Evolutionary conservation across 2,797 vertebrate genomes (phyloP).

Genomic region (Hybognathus amarus): DNA sequence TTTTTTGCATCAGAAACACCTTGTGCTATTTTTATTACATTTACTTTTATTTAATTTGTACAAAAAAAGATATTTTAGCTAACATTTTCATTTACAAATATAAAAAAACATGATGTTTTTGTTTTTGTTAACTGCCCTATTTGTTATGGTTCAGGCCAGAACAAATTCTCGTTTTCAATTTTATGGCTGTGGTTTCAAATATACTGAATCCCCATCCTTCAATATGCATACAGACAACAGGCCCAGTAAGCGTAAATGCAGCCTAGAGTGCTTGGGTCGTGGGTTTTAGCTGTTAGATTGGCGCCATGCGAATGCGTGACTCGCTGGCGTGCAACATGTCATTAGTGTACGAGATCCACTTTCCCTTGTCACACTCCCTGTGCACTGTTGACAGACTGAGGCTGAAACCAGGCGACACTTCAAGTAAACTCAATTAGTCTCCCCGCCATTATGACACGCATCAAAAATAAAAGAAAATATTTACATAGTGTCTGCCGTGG

Average conservation of each 20-base stretch:
- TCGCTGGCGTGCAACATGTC: constrained; percentile 27
- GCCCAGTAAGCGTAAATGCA: constrained; percentile 4
- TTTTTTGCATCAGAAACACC: background rate
- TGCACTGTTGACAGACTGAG: constrained; percentile 30
- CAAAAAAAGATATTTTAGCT: too few species aligned
- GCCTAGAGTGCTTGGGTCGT: background rate
- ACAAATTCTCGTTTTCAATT: background rate
- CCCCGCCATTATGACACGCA: constrained; percentile 44
- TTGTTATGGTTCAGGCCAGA: background rate
- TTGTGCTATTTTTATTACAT: too few species aligned
- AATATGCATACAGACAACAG: constrained; percentile 17
- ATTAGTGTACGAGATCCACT: constrained; percentile 38
- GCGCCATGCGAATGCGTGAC: constrained; percentile 7
- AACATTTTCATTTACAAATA: background rate
- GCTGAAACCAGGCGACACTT: constrained; percentile 39
- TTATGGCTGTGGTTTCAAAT: background rate
- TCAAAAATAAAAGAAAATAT: constrained; percentile 49
- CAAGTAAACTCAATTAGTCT: constrained; percentile 43
- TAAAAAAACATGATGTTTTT: background rate
- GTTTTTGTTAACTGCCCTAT: background rate
- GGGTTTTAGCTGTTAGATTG: constrained; percentile 30
- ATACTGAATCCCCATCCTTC: constrained; percentile 3
- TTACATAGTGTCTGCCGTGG: constrained; percentile 34
- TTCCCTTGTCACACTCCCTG: constrained; percentile 24
- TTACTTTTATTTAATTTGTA: background rate